These are phyloP conservation scores for Actinostola sp. DNA, from an alignment of 92 coral and sea anemone genomes.

Conservation along the genomic window DNA sequence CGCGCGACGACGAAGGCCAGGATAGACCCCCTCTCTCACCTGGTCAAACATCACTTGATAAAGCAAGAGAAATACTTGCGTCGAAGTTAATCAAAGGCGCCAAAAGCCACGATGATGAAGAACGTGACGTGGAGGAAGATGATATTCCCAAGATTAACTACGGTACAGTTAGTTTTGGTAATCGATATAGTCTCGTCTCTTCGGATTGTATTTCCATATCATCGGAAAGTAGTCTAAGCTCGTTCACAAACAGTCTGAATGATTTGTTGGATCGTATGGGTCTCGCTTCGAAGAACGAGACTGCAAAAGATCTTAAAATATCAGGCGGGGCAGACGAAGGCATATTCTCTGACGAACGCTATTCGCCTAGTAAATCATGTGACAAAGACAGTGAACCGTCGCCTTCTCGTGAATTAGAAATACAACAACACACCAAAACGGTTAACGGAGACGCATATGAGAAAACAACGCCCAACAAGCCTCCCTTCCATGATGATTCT, in stretches of 20 bases:
- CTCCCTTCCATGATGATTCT: constrained; percentile 27
- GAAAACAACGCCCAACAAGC: neutral
- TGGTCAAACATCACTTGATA: constrained; percentile 33
- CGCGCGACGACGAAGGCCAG: constrained; percentile 11
- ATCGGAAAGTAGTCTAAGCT: constrained; percentile 85
- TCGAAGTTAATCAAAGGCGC: constrained; percentile 16
- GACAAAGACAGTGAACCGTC: constrained; percentile 15
- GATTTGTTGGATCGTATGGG: constrained; percentile 58
- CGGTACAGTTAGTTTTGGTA: constrained; percentile 77
- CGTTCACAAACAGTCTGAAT: constrained; percentile 66
- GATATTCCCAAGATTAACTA: constrained; percentile 62
- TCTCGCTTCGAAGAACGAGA: constrained; percentile 9
- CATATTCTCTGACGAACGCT: constrained; percentile 71
- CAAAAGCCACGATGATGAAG: constrained; percentile 36
- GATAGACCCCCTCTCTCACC: constrained; percentile 25
- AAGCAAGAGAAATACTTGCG: constrained; percentile 29
- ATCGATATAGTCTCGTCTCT: constrained; percentile 97
- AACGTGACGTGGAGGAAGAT: constrained; percentile 43
- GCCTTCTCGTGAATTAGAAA: neutral
- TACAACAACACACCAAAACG: constrained; percentile 5
- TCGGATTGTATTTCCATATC: constrained; percentile 97
- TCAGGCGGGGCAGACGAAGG: constrained; percentile 64
- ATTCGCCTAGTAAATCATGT: constrained; percentile 41
- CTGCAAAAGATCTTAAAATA: constrained; percentile 26
- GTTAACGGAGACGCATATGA: constrained; percentile 8